Evolutionary conservation across 2,113 vertebrate genomes (phyloP), one percentile per base, ranked within the genome.

Genomic region (Oxyura jamaicensis): DNA sequence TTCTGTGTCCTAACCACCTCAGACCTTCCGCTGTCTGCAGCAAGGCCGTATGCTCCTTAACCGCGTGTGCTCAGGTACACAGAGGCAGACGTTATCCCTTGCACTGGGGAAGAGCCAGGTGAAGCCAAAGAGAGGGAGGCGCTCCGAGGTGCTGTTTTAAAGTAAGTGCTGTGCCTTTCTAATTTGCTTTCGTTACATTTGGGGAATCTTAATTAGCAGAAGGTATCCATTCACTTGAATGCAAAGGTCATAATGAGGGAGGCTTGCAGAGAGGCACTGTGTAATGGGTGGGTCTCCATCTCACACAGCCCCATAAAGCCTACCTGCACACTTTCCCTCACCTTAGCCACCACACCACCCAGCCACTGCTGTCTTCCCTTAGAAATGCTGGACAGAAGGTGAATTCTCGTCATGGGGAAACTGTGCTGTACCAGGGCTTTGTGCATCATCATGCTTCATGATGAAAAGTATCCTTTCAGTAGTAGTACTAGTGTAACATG

Each of bases 91-190:
- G 98, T 99, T 95, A 99, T 99, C 94, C 99, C 99, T 90, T 99
- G 99, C 95, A 99, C 99, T 42, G 99, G 99, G 65, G 99, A 99
- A 97, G 99, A 99, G 97, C 99, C 99, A 88, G 99, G 99, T 35
- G 99, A 99, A 97, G 99, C 99, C 98, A 98, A 99, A 98, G 99
- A 99, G 96, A 98, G 99, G 88, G 99, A 99, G 96, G 99, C 99
- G 3, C 99, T 99, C 59, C 98, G 99, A 55, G 99, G 99, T 33
- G 99, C 99, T 73, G 99, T 99, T 95, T 98, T 99, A 97, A 99
- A 99, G 99, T 99, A 98, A 95, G 98, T 97, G 46, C 71, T 20
- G 2, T 41, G 28, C 36, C 36, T 91, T 85, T 71, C 33, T 35
- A 17, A 59, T 63, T 68, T 67, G 11, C 14, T 76, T 89, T 67